Base-by-base conservation (phyloP, 1,140 invertebrate species). In the Chironomus striatipennis region DNA sequence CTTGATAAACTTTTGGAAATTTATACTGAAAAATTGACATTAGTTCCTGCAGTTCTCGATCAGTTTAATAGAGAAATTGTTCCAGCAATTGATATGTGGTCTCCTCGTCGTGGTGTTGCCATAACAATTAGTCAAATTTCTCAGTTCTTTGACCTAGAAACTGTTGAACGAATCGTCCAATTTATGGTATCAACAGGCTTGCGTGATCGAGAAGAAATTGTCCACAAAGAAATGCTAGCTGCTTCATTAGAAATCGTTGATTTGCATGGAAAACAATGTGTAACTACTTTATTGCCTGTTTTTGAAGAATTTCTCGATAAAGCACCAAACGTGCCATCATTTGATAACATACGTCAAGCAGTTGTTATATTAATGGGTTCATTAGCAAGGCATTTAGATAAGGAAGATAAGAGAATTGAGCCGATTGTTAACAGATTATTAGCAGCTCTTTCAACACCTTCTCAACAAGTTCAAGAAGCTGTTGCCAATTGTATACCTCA, bases 311-410 rank as follows among this genome's bases (percentile, higher is more conserved):
- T 96, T 79, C 88, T 97, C 80, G 92, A 96, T 79, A 92, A 92
- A 81, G 93, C 94, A 5, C 93, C 94, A 9, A 92, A 96, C 80
- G 94, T 91, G 0, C 90, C 93, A n/a, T 90, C 89, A 76, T 97
- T 90, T 82, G 98, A 99, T 85, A 90, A 92, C 7, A 93, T 97
- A 34, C 88, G 97, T 64, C 95, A 98, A 81, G 94, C 95, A 77
- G 95, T 99, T 64, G 95, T 99, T 42, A 93, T 99, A 79, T 85
- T 99, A 8, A 97, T 99, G 92, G 98, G 98, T 15, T 96, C 93
- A 0, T 85, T 99, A 76, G 97, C 97, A 1, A 88, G 93, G 47
- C 97, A 99, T 88, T 88, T 99, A 77, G 94, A 97, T 76, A 92
- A 92, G 73, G 90, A 92, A 78, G 94, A 98, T 84, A 86, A 89